Evolutionary conservation across 2,888 invertebrate genomes (phyloP), one percentile per base, ranked within the genome.

Genomic region (Gortyna flavago): DNA sequence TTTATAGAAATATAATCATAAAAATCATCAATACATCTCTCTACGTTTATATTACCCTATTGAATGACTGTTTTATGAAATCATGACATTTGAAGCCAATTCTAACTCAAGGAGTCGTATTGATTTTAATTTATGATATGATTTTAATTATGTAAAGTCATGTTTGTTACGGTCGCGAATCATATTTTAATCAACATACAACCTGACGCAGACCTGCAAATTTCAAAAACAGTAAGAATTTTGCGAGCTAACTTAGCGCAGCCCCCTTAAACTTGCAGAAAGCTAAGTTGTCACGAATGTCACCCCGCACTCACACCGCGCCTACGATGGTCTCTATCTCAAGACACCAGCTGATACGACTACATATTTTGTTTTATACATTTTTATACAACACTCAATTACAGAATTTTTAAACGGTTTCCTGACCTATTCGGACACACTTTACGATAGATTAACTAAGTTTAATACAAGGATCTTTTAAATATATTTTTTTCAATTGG

Each of bases 301-400:
- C 18, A 9, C 25, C 25, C 38, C 29, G 2, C 29, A 48, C 38
- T 65, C 41, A 48, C 32, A 65, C 35, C 41, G 29, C 18, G 11
- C 25, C 61, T 68, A 64, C n/a, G 61, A 70, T 71, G 11, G 51
- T 70, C 71, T 75, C 64, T 67, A 67, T 54, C 16, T 59, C 72
- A 79, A 82, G 51, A 69, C 35, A 59, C 73, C 69, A 72, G 66
- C 79, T 67, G 73, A 61, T 86, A 88, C 62, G 61, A 44, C 75
- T 85, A 85, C 21, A 70, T 80, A n/a, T n/a, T n/a, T 86, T 79
- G 66, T 76, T 83, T 89, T 86, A 87, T 89, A 86, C 85, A 86
- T 81, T 89, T 84, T 88, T 89, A 88, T 81, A 88, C 86, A 89
- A 85, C 72, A 86, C 64, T 77, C 68, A 81, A 61, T 81, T 84